Conservation (phyloP, 2,888 invertebrate species). For the Sipha maydis region DNA sequence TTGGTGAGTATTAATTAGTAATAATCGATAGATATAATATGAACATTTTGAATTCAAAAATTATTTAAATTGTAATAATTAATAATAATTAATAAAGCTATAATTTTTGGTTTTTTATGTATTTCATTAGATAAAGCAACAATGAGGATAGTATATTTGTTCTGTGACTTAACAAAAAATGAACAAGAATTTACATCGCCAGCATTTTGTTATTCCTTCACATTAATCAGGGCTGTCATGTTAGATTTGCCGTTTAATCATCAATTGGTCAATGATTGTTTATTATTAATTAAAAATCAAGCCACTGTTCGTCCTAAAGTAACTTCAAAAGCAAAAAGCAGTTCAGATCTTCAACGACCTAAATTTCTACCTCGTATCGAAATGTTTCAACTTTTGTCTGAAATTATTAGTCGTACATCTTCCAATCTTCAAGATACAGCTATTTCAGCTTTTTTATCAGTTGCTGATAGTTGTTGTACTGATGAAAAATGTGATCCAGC, state of each 20-base stretch:
- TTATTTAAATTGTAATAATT: not conserved
- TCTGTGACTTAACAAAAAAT: conserved; percentile 61
- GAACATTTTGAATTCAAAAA: too few species aligned
- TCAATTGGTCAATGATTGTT: conserved; percentile 72
- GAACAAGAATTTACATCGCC: conserved; percentile 73
- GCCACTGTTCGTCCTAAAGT: conserved; percentile 73
- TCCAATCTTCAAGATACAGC: conserved; percentile 83
- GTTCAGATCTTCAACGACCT: conserved; percentile 76
- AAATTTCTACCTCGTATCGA: conserved; percentile 82
- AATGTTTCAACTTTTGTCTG: conserved; percentile 82
- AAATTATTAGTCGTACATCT: conserved; percentile 75
- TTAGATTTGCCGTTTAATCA: conserved; percentile 69
- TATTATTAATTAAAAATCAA: conserved; percentile 79
- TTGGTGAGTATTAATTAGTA: conserved; percentile 68
- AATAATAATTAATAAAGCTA: not conserved
- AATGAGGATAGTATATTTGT: conserved; percentile 46
- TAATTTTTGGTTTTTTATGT: not conserved
- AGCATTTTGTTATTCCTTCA: conserved; percentile 85
- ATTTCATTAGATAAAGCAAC: conserved; percentile 62
- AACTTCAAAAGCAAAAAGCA: conserved; percentile 66
- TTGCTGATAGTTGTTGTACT: conserved; percentile 80
- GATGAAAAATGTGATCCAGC: conserved; percentile 74
- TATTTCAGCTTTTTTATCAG: conserved; percentile 81
- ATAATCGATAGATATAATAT: too few species aligned
- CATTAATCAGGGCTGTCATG: conserved; percentile 76